Conservation (phyloP, 2,888 invertebrate species). For the Drosophila macrothrix region DNA sequence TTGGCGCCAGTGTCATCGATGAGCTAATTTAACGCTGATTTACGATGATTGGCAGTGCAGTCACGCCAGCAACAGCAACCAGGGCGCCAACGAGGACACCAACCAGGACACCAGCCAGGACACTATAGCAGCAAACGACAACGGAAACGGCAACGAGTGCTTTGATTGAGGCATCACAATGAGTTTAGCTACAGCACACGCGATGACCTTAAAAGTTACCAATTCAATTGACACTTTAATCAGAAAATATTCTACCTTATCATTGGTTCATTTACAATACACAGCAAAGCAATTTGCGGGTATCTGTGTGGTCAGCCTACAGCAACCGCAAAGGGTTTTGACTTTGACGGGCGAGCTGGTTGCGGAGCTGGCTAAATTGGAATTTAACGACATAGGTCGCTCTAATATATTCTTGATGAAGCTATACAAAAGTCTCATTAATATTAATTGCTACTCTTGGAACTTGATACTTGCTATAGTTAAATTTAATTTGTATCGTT, state of each 20-base stretch:
- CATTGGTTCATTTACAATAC: constrained; percentile 17
- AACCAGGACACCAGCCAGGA: not conserved
- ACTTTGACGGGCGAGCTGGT: not conserved
- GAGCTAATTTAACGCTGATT: constrained; percentile 73
- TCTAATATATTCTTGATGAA: not conserved
- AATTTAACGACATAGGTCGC: not conserved
- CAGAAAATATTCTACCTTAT: constrained; percentile 11
- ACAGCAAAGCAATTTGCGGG: no score
- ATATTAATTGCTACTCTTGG: not conserved
- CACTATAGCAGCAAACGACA: not conserved
- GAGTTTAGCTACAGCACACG: constrained; percentile 38
- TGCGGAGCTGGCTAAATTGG: not conserved
- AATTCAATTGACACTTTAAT: constrained; percentile 58
- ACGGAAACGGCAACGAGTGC: not conserved
- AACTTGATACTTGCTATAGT: not conserved
- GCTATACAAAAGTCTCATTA: not conserved
- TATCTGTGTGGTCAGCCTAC: constrained; percentile 1
- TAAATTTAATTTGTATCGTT: not conserved
- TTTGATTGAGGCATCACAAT: constrained; percentile 69
- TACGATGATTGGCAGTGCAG: constrained; percentile 71
- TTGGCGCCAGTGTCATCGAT: constrained; percentile 54
- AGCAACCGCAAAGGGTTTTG: not conserved
- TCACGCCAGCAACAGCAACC: constrained; percentile 50
- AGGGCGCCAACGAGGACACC: not conserved
- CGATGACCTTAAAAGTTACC: constrained; percentile 55